Conservation (phyloP, 2,888 invertebrate genomes). For the Mesorhabditis sp. region DNA sequence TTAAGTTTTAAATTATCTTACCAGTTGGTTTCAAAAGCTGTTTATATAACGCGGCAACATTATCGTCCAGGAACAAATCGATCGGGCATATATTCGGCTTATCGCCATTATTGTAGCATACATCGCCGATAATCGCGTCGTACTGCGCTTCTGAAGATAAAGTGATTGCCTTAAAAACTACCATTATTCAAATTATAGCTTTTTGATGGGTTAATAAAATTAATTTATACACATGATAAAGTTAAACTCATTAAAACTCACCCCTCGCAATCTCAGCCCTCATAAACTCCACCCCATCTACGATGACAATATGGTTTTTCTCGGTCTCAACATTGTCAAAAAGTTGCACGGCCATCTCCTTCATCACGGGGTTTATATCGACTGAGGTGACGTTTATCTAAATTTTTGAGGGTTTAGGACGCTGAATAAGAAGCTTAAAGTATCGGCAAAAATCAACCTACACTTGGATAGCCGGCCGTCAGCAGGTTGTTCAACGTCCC, state of each 20-base stretch:
- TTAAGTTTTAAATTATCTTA: not conserved
- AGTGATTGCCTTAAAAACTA: no score
- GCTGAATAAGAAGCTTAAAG: not conserved
- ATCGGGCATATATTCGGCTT: not conserved
- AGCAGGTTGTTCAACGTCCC: slow-evolving; percentile 6
- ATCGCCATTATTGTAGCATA: not conserved
- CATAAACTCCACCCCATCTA: not conserved
- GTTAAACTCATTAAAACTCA: not conserved
- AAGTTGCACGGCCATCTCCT: not conserved
- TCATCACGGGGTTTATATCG: not conserved
- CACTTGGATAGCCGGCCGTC: not conserved
- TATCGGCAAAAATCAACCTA: not conserved
- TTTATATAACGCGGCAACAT: not conserved
- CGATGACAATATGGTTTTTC: not conserved
- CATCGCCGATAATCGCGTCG: slow-evolving; percentile 5
- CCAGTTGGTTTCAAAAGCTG: slow-evolving; percentile 1
- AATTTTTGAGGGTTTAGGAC: not conserved
- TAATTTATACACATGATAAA: no score
- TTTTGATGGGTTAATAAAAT: no score
- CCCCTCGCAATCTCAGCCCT: not conserved
- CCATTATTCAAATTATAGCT: no score
- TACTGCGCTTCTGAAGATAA: not conserved
- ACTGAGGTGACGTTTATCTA: not conserved
- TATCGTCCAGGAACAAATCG: not conserved
- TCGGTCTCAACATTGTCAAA: slow-evolving; percentile 3